A percentile compares a stretch with the other conserved stretches of the same genome.
Evolutionary conservation across 2,113 vertebrate genomes (phyloP).

Genomic region (Athene noctua): DNA sequence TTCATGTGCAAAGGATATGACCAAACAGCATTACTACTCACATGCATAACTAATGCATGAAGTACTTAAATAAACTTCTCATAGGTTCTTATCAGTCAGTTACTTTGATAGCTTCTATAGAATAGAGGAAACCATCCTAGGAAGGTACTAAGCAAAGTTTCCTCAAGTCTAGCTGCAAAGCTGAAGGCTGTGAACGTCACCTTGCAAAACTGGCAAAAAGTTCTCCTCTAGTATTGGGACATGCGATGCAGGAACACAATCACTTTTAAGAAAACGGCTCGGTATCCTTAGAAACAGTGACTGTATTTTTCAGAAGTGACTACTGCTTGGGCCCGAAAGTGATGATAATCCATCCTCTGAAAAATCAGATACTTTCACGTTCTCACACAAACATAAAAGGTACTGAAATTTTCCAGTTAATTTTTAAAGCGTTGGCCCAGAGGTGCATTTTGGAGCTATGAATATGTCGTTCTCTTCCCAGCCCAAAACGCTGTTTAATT

Average conservation of each 20-base stretch:
- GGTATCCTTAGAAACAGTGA: neutral
- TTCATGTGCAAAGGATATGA: neutral
- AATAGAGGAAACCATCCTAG: neutral
- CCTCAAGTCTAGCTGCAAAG: neutral
- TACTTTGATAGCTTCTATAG: neutral
- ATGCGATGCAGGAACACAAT: fast-evolving
- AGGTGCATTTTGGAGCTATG: neutral
- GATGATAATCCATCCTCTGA: neutral
- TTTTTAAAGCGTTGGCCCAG: neutral
- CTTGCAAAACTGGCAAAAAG: neutral
- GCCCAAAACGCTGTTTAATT: neutral
- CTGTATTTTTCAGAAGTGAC: neutral
- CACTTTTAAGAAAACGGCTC: neutral
- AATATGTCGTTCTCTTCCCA: neutral
- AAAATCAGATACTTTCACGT: neutral
- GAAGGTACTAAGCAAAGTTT: neutral
- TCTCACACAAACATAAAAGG: conserved; percentile 2
- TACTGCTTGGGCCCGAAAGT: neutral
- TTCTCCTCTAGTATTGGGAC: neutral
- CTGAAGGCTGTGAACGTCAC: neutral
- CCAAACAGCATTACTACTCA: neutral
- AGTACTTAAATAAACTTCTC: neutral
- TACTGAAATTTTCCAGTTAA: neutral
- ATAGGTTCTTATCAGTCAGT: neutral
- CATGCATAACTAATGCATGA: neutral